Conservation (phyloP, 1,140 invertebrate genomes). For the Pectinophora gossypiella region DNA sequence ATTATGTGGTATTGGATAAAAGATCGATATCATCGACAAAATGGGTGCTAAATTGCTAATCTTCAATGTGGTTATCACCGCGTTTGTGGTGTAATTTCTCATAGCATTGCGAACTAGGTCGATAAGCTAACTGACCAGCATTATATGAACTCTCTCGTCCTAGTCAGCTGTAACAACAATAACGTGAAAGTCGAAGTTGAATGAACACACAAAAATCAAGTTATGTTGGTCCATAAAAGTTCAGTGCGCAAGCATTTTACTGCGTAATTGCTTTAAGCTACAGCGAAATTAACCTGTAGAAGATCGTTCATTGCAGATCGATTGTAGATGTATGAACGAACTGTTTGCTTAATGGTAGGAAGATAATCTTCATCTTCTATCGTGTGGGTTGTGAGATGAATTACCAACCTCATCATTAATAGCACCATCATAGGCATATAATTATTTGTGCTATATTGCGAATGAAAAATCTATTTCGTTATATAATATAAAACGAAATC, state of each 20-base stretch:
- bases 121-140: slow-evolving; percentile 34
- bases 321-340: too few relatives aligned
- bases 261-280: background rate
- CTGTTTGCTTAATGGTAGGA: too few relatives aligned
- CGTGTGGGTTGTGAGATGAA: too few relatives aligned
- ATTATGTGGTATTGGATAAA: background rate
- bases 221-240: background rate
- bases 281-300: background rate
- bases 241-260: background rate
- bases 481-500: too few relatives aligned
- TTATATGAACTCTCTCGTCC: slow-evolving; percentile 26
- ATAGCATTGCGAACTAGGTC: slow-evolving; percentile 27
- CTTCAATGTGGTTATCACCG: background rate
- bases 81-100: slow-evolving; percentile 24
- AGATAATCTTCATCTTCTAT: too few relatives aligned
- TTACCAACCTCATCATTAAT: too few relatives aligned
- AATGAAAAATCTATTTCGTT: too few relatives aligned
- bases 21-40: background rate
- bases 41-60: background rate
- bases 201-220: background rate
- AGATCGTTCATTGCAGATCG: too few relatives aligned
- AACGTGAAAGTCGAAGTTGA: background rate
- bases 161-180: background rate
- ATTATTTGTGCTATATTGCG: too few relatives aligned
- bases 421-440: too few relatives aligned